These are phyloP conservation scores for Falco concolor DNA, from an alignment of 2,797 vertebrate species.

Conservation along the genomic window DNA sequence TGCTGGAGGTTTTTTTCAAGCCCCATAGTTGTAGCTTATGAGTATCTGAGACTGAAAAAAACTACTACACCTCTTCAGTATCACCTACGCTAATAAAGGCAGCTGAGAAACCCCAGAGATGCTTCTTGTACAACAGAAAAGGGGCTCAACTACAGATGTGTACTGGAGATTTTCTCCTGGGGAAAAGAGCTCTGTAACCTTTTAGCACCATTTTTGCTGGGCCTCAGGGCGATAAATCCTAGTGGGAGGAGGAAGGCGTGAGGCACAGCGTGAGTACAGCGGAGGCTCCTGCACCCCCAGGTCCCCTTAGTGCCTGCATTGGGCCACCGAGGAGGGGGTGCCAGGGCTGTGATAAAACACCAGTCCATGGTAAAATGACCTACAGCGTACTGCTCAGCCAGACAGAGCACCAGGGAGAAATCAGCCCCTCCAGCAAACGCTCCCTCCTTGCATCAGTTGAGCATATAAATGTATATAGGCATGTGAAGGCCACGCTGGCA, in stretches of 20 bases:
- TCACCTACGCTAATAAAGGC: not conserved
- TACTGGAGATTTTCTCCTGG: not conserved
- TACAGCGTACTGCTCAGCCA: not conserved
- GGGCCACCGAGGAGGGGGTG: rapidly evolving
- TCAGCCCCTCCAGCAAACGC: not conserved
- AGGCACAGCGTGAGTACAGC: too few relatives aligned
- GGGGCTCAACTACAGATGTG: not conserved
- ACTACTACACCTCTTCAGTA: not conserved
- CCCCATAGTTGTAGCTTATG: not conserved
- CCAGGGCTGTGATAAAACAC: not conserved
- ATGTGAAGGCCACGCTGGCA: not conserved
- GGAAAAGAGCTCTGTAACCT: not conserved
- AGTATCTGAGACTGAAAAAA: not conserved
- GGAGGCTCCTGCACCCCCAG: rapidly evolving
- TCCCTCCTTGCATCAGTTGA: not conserved
- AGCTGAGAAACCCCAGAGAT: not conserved
- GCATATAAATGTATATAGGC: rapidly evolving
- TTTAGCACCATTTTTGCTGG: not conserved
- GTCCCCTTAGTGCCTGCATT: not conserved
- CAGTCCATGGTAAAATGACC: not conserved
- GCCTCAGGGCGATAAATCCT: not conserved
- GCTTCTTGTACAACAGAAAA: not conserved
- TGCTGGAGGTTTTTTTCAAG: not conserved
- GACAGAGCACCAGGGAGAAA: not conserved
- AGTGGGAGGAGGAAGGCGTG: not conserved